Evolutionary conservation across 2,888 invertebrate species (phyloP), one percentile per base, ranked within the genome.

Genomic region (Trilocha varians): DNA sequence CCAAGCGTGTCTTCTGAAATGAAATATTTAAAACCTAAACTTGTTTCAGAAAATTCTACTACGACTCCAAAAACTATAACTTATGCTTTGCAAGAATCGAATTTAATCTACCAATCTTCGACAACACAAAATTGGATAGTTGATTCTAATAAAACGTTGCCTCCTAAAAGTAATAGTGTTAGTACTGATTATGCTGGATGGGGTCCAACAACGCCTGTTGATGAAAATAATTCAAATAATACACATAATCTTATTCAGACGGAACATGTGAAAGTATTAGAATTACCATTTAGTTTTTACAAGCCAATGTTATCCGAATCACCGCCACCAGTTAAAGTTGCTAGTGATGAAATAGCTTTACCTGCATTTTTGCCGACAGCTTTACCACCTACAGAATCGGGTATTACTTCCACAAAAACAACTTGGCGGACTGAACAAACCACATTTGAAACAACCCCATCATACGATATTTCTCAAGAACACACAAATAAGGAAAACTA

Each of bases 51-150:
- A 48, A 67, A 70, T 32, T 57, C 69, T 8, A 74, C 70, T 6
- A 40, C 48, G 35, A 34, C 51, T 18, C 67, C 61, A 38, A 66
- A 61, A 45, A 59, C 59, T 47, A 48, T 68, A 6, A 65, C 74
- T 2, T 89, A 76, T 46, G 71, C 88, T 32, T 68, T 91, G 6
- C 89, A 91, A 65, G 88, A 90, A 63, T 84, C 91, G 2, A 90
- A 90, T 62, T 73, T 91, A 42, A 86, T 91, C 41, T 91, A 90
- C 55, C 90, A 91, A 51, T 88, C 90, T 8, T 90, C 89, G 34
- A 88, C 87, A 34, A 70, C 79, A 49, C 77, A 85, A 42, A 85
- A 87, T 44, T 88, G 87, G 86, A 66, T 74, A 43, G 57, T 61
- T 5, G 58, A 70, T 40, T 49, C 50, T 18, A 78, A 77, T 57